These are phyloP conservation scores for Harlomillsia oculata DNA, from an alignment of 1,140 invertebrate genomes.

Conservation along the genomic window DNA sequence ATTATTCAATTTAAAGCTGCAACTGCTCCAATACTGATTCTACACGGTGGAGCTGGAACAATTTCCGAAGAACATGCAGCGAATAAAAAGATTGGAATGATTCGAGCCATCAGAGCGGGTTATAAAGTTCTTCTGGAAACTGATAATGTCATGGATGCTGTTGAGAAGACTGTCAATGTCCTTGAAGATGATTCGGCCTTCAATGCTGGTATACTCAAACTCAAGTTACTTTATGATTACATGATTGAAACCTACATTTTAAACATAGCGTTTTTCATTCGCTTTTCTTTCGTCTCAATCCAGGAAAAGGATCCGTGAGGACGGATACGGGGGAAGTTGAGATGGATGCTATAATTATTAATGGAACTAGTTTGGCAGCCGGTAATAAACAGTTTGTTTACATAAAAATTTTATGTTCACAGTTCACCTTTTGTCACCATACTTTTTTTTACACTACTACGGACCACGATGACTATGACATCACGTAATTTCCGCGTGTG, in stretches of 20 bases:
- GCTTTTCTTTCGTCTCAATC: no score
- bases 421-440: no score
- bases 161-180: constrained; percentile 61
- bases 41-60: constrained; percentile 63
- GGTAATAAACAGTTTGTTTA: constrained; percentile 25
- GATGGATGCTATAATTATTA: constrained; percentile 56
- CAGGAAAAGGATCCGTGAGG: constrained; percentile 57
- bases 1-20: no score
- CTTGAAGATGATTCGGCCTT: constrained; percentile 71
- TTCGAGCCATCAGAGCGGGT: constrained; percentile 49
- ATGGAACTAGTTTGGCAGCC: constrained; percentile 50
- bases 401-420: background rate
- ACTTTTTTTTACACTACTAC: no score
- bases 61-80: constrained; percentile 49
- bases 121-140: constrained; percentile 45
- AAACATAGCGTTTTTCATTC: background rate
- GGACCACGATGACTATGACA: no score
- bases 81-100: constrained; percentile 51
- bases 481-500: no score
- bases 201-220: constrained; percentile 49
- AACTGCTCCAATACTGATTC: constrained; percentile 44
- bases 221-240: background rate
- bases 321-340: constrained; percentile 57
- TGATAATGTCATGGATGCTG: constrained; percentile 58
- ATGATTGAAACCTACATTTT: background rate